phyloP scores from a whole-genome alignment of 2,888 invertebrate species.

The Leucoma salicis region DNA sequence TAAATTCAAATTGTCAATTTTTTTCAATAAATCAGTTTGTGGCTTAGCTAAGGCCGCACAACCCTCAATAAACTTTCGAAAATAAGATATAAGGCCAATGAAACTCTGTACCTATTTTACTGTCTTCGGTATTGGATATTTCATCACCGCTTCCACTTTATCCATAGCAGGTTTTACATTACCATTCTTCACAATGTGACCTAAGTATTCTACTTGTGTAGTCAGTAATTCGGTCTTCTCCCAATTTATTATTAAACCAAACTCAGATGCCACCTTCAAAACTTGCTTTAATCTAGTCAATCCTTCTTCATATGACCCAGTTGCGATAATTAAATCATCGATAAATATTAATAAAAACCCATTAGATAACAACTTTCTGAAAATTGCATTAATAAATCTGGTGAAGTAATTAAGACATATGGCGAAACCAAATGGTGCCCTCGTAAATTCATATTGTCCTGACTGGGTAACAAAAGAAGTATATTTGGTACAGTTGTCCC shows the following conservation, averaged over 20 bases:
- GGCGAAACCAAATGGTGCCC: constrained; percentile 25
- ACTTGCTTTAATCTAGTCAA: neutral
- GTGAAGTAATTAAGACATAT: constrained; percentile 3
- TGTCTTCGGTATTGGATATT: no score
- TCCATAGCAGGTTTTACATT: no score
- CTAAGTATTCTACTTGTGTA: neutral
- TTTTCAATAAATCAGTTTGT: no score
- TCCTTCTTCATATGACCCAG: neutral
- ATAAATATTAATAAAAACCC: neutral
- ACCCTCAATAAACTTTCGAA: no score
- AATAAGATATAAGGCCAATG: no score
- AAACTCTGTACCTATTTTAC: no score
- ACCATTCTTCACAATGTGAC: neutral
- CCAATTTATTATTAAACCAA: neutral
- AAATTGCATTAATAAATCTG: neutral
- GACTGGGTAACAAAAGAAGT: constrained; percentile 33
- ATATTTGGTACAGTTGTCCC: constrained; percentile 11
- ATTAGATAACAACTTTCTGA: neutral
- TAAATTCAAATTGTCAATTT: no score
- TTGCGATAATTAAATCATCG: neutral
- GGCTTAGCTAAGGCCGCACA: no score
- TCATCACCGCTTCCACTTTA: no score
- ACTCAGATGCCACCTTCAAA: neutral
- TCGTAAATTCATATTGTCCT: constrained; percentile 53
- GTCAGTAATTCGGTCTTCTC: neutral